These are phyloP conservation scores for Monodelphis domestica DNA, from an alignment of 2,797 vertebrate species.

Conservation along the genomic window DNA sequence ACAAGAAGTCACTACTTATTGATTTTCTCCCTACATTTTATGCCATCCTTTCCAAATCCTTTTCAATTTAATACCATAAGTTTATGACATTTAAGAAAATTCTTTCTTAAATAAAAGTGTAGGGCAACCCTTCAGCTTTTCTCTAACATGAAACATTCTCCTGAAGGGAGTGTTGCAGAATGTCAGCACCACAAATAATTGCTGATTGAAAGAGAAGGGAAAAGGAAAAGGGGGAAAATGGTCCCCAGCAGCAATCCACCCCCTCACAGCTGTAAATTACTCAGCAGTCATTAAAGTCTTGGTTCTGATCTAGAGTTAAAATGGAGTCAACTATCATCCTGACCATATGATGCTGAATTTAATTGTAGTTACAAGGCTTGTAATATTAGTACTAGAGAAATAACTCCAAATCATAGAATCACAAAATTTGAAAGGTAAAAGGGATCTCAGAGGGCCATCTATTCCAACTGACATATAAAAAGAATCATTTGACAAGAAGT, in stretches of 20 bases:
- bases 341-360: constrained; percentile 70
- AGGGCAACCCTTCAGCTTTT: constrained; percentile 21
- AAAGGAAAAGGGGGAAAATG: constrained; percentile 70
- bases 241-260: constrained; percentile 73
- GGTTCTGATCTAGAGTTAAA: constrained; percentile 61
- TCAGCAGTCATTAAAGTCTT: constrained; percentile 84
- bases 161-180: constrained; percentile 11
- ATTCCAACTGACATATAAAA: neutral
- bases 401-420: constrained; percentile 52
- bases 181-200: constrained; percentile 73
- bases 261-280: constrained; percentile 86
- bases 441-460: neutral
- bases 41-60: neutral
- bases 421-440: neutral
- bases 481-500: neutral
- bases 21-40: neutral
- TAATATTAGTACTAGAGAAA: constrained; percentile 64
- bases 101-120: constrained; percentile 47
- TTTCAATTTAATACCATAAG: neutral
- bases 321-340: constrained; percentile 84
- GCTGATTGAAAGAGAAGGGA: constrained; percentile 75
- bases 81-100: constrained; percentile 41
- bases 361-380: constrained; percentile 66
- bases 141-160: constrained; percentile 51
- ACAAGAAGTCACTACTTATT: constrained; percentile 40